Base-by-base conservation (phyloP, 1,140 invertebrate genomes). In the Dreissena polymorpha region DNA sequence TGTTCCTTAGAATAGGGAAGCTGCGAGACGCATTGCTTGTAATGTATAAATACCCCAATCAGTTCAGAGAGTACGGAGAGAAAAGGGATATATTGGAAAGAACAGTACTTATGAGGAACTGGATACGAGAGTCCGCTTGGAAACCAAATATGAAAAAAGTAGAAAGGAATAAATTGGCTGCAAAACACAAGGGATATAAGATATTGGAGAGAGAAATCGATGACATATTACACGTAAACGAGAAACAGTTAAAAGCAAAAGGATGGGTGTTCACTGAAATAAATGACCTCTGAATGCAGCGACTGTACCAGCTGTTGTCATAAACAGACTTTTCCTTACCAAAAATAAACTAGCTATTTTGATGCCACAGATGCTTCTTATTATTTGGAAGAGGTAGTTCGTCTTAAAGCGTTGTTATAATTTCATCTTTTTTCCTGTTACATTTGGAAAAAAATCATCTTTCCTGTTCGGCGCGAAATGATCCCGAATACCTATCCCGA, bases 1-100 rank as follows among this genome's bases (percentile, higher is more conserved):
- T 73, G 51, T 51, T 73, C 60, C 71, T 73, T 10, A 73, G 71
- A 60, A 53, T 50, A n/a, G 7, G 25, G 13, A 57, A 73, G 23
- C n/a, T 73, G 18, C n/a, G 51, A 18, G 53, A 73, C 7, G 71
- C 71, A 6, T 25, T 73, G 23, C 14, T 73, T 8, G 21, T 23
- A 51, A 57, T 57, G 53, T 57, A 25, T 27, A 73, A 8, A 21
- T 27, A 10, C 2, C 71, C 71, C 6, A 25, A 10, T 14, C 55
- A 25, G 23, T 51, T 73, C 27, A 63, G 60, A 23, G 60, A 63
- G 60, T 63, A 63, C 23, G 60, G 60, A 23, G 60, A 63, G 23
- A 63, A 63, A 23, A 2, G 60, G 23, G 23, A 63, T 63, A 18
- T 63, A 63, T 63, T 23, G 60, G 60, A 63, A 63, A 63, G 60